Evolutionary conservation across 1,140 invertebrate genomes (phyloP), one percentile per base, ranked within the genome.

Genomic region (Pachypeltis micranthus): DNA sequence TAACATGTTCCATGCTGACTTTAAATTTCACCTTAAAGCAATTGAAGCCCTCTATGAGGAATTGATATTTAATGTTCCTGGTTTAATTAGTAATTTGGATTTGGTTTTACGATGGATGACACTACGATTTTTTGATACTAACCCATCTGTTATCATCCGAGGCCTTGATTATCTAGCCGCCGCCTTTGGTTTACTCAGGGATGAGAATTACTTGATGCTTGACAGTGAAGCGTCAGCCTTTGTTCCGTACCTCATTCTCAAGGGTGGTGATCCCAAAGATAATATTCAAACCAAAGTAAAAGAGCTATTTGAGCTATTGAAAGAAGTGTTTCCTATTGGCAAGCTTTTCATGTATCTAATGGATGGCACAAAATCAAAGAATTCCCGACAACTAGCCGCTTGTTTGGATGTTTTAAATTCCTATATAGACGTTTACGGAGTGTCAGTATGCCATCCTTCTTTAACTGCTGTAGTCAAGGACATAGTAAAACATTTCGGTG

Each of bases 181-280:
- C 28, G 85, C 96, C 21, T 96, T 98, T 73, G 82, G 82, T 63
- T 79, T 85, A 67, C 77, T 96, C 2, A 85, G 86, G 23, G 84
- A 88, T 44, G 81, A 85, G 61, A 83, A 88, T 55, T 96, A 97
- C 74, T 84, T 84, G 26, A 83, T 99, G 76, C 79, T 85, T 1
- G 94, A 98, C 67, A 85, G 85, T 70, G 96, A 99, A 75, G 93
- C 92, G 0, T 84, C 84, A 55, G 88, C 91, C 28, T 98, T 99
- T 74, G 83, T 99, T 67, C 96, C 96, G 0, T 98, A 97, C 75
- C 76, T 96, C 0, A 81, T 96, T 31, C 78, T 92, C 1, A 97
- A 96, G 82, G 90, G 93, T 65, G 95, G 95, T 44, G 95, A 98
- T 77, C 87, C 93, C 0, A 98, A 99, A 77, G 96, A 98, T 75